These are phyloP conservation scores for Atta cephalotes DNA, from an alignment of 1,140 invertebrate species.

Conservation along the genomic window DNA sequence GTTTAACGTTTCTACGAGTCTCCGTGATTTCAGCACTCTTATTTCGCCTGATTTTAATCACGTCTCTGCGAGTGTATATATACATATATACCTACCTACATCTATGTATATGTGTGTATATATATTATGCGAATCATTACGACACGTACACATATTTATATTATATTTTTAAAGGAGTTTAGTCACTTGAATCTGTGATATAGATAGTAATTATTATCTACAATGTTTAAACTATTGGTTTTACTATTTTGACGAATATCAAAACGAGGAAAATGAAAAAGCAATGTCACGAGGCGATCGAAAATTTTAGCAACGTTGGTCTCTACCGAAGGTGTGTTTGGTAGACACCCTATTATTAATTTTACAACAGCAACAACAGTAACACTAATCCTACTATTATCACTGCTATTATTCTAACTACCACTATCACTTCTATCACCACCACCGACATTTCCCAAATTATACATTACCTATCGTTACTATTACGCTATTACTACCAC, in stretches of 20 bases:
- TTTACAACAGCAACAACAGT: slow-evolving; percentile 69
- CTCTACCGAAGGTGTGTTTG: slow-evolving; percentile 81
- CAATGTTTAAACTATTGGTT: slow-evolving; percentile 85
- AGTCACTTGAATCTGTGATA: slow-evolving; percentile 87
- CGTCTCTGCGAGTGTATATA: slow-evolving; percentile 79
- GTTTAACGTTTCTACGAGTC: slow-evolving; percentile 65
- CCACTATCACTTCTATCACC: slow-evolving; percentile 59
- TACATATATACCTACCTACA: slow-evolving; percentile 61
- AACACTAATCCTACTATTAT: slow-evolving; percentile 67
- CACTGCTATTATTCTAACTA: slow-evolving; percentile 65
- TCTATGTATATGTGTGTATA: slow-evolving; percentile 65
- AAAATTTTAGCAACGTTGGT: slow-evolving; percentile 74
- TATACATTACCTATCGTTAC: slow-evolving; percentile 74
- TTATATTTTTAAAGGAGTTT: slow-evolving; percentile 87
- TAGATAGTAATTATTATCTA: slow-evolving; percentile 87
- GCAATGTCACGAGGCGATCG: slow-evolving; percentile 81
- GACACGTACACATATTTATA: slow-evolving; percentile 83
- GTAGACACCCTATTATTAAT: slow-evolving; percentile 80
- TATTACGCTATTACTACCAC: slow-evolving; percentile 58
- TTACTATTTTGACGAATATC: slow-evolving; percentile 83
- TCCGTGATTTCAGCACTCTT: slow-evolving; percentile 70
- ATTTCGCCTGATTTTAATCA: slow-evolving; percentile 78
- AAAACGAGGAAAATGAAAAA: slow-evolving; percentile 75
- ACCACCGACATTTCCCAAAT: slow-evolving; percentile 69
- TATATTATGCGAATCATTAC: slow-evolving; percentile 78